phyloP scores from a whole-genome alignment of 2,113 vertebrate genomes.

The Monopterus albus region DNA sequence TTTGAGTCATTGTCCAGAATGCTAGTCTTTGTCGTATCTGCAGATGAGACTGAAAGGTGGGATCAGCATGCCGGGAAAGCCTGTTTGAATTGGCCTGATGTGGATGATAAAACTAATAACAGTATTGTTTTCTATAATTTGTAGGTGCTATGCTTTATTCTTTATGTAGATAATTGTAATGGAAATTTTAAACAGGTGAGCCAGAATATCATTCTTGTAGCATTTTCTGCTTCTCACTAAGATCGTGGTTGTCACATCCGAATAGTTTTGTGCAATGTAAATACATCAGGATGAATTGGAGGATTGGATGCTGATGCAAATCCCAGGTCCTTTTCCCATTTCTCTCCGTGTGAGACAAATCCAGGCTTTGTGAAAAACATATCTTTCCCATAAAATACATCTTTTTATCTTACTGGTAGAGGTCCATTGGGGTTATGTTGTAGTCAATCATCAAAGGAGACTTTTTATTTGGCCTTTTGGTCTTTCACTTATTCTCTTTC shows the following conservation, averaged over 20 bases:
- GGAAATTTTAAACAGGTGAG: background rate
- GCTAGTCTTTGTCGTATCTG: too few relatives aligned
- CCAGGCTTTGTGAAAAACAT: conserved; percentile 1
- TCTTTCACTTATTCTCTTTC: background rate
- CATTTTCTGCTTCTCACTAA: background rate
- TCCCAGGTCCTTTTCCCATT: background rate
- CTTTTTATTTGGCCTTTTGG: background rate
- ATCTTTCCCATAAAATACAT: conserved; percentile 3
- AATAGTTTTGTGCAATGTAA: background rate
- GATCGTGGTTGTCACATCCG: background rate
- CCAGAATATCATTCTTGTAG: background rate
- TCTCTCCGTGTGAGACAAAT: background rate
- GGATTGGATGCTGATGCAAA: background rate
- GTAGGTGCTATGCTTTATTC: too few relatives aligned
- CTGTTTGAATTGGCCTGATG: too few relatives aligned
- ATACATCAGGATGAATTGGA: background rate
- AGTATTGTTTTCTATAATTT: background rate
- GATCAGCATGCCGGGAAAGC: too few relatives aligned
- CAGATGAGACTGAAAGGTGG: too few relatives aligned
- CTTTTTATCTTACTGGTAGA: background rate
- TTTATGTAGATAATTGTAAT: conserved; percentile 15
- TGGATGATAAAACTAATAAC: too few relatives aligned
- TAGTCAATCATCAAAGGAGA: background rate
- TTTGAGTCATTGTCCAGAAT: too few relatives aligned
- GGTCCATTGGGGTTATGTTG: background rate